A percentile compares a stretch with the other conserved stretches of the same genome.
Evolutionary conservation across 2,888 invertebrate species (phyloP).

Genomic region (Cerastoderma edule): DNA sequence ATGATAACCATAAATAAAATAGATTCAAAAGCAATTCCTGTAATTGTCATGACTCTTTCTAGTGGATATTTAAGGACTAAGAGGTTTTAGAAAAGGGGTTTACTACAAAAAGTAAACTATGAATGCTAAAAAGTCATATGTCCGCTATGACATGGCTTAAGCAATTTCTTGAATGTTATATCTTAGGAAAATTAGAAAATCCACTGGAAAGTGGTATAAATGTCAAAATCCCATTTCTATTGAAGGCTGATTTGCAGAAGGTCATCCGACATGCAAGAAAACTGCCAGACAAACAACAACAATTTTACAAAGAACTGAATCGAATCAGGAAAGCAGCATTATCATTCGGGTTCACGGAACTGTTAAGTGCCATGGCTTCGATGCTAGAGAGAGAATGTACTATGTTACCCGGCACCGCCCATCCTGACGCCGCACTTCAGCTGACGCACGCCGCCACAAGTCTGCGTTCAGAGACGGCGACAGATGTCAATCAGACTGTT

Average conservation of each 20-base stretch:
- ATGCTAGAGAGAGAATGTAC: constrained; percentile 95
- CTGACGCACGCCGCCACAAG: constrained; percentile 94
- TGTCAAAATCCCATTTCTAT: too few species aligned
- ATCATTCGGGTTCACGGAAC: constrained; percentile 94
- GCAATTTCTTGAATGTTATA: too few species aligned
- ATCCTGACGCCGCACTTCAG: constrained; percentile 94
- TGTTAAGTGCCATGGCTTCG: constrained; percentile 92
- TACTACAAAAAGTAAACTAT: too few species aligned
- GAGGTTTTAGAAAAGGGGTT: too few species aligned
- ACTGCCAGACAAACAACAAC: constrained; percentile 96
- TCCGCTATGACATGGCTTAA: too few species aligned
- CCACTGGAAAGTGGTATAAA: too few species aligned
- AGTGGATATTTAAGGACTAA: too few species aligned
- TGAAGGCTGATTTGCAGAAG: constrained; percentile 95
- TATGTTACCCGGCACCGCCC: constrained; percentile 89
- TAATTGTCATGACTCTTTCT: too few species aligned
- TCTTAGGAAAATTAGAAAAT: too few species aligned
- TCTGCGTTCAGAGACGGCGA: constrained; percentile 87
- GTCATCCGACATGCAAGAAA: constrained; percentile 96
- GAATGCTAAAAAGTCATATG: too few species aligned
- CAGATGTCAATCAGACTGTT: constrained; percentile 75
- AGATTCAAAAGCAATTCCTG: too few species aligned
- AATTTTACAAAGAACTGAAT: constrained; percentile 98
- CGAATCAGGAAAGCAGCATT: constrained; percentile 94
- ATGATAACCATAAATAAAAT: too few species aligned